These are phyloP conservation scores for Hylomyscus alleni DNA, from an alignment of 2,797 vertebrate genomes.

Conservation along the genomic window DNA sequence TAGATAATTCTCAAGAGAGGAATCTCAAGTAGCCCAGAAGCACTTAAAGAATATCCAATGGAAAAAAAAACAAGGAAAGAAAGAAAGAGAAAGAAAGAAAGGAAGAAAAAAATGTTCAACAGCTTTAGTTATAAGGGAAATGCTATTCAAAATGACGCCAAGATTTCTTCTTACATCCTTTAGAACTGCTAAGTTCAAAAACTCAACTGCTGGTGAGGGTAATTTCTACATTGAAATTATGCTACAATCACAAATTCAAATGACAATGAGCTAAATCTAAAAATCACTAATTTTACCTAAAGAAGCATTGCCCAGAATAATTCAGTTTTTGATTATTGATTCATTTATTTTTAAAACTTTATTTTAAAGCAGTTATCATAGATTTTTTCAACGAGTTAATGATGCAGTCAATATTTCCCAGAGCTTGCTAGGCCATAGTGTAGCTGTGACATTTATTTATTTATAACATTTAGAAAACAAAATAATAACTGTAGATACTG, in stretches of 20 bases:
- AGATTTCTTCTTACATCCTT: neutral
- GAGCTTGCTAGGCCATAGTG: neutral
- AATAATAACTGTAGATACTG: neutral
- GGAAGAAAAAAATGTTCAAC: neutral
- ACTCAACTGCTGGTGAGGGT: neutral
- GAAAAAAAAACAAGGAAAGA: too few relatives aligned
- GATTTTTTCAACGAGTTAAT: neutral
- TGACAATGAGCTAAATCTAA: slow-evolving; percentile 15
- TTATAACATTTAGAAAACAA: neutral
- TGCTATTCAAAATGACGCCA: neutral
- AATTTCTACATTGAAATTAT: slow-evolving; percentile 63
- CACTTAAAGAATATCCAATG: too few relatives aligned
- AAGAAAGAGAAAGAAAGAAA: too few relatives aligned
- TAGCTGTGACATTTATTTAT: neutral
- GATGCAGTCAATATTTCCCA: neutral
- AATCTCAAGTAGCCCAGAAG: too few relatives aligned
- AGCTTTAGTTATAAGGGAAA: neutral
- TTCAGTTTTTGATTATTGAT: neutral
- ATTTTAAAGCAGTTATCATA: neutral
- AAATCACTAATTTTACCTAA: slow-evolving; percentile 27
- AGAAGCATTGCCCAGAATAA: slow-evolving; percentile 15
- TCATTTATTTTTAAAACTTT: slow-evolving; percentile 29
- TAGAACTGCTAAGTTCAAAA: neutral
- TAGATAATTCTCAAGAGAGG: neutral
- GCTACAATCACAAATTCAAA: neutral